Evolutionary conservation across 2,113 vertebrate species (phyloP).

Genomic region (Theristicus caerulescens): DNA sequence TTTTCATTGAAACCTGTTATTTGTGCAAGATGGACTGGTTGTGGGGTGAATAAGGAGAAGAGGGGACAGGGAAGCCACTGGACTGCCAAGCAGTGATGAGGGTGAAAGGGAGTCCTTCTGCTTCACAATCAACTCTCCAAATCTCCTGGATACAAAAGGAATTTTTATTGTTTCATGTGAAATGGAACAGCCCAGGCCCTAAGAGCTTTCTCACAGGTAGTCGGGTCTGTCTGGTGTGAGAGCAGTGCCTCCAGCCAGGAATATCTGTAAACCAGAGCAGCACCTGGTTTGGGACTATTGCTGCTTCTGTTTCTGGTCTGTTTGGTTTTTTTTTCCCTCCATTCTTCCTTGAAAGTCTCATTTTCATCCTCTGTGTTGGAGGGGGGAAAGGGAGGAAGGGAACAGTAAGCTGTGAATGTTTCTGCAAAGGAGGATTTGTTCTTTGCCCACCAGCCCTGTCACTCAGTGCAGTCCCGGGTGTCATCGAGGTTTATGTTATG

Average conservation of each 20-base stretch:
- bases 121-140: not conserved
- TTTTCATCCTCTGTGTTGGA: not conserved
- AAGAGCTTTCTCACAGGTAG: rapidly evolving
- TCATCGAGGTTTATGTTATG: not conserved
- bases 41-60: not conserved
- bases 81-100: too few species aligned
- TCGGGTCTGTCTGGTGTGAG: rapidly evolving
- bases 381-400: not conserved
- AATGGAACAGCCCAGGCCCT: not conserved
- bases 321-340: not conserved
- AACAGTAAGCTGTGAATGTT: not conserved
- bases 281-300: rapidly evolving
- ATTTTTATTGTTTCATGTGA: not conserved
- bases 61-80: rapidly evolving
- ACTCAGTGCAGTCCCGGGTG: not conserved
- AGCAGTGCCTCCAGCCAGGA: not conserved
- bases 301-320: not conserved
- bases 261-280: not conserved
- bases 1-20: not conserved
- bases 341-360: not conserved
- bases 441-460: not conserved
- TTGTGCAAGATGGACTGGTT: not conserved
- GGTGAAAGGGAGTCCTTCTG: not conserved
- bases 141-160: too few species aligned
- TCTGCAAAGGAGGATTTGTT: not conserved